A percentile compares a stretch with the other conserved stretches of the same genome.
These are phyloP conservation scores for Hyla sarda DNA, from an alignment of 2,113 vertebrate genomes.

Conservation along the genomic window DNA sequence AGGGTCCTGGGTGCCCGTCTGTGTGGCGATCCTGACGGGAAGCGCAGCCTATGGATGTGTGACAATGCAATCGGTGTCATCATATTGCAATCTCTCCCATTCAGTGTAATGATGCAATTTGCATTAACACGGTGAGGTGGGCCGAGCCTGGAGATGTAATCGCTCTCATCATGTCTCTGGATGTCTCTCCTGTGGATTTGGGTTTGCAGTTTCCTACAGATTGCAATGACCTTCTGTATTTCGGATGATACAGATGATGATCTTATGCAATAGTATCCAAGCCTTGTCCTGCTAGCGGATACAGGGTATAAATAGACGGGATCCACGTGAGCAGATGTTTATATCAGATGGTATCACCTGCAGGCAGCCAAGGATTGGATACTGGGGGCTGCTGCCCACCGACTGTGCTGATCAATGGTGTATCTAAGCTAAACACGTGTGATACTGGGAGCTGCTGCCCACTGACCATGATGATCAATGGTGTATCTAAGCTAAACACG, in stretches of 20 bases:
- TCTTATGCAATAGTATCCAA: slow-evolving; percentile 12
- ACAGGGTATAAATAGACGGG: not conserved
- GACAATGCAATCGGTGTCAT: slow-evolving; percentile 36
- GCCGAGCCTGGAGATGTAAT: not conserved
- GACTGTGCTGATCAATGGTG: no score
- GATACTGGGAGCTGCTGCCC: no score
- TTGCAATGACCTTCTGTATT: not conserved
- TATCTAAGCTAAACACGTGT: no score
- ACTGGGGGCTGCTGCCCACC: no score
- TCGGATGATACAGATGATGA: not conserved
- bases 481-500: no score
- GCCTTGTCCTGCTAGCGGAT: not conserved
- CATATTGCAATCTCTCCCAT: slow-evolving; percentile 36
- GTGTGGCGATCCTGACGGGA: not conserved
- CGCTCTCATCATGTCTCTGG: not conserved
- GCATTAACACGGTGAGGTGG: slow-evolving; percentile 16
- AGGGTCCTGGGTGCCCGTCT: not conserved
- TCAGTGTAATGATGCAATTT: slow-evolving; percentile 34
- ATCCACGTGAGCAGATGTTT: slow-evolving; percentile 3
- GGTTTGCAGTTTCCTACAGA: not conserved
- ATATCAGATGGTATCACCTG: not conserved
- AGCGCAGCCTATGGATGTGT: not conserved
- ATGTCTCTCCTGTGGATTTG: not conserved
- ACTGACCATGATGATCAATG: no score
- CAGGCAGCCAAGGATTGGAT: no score